Evolutionary conservation across 2,113 vertebrate species (phyloP).

Genomic region (Odocoileus virginianus): DNA sequence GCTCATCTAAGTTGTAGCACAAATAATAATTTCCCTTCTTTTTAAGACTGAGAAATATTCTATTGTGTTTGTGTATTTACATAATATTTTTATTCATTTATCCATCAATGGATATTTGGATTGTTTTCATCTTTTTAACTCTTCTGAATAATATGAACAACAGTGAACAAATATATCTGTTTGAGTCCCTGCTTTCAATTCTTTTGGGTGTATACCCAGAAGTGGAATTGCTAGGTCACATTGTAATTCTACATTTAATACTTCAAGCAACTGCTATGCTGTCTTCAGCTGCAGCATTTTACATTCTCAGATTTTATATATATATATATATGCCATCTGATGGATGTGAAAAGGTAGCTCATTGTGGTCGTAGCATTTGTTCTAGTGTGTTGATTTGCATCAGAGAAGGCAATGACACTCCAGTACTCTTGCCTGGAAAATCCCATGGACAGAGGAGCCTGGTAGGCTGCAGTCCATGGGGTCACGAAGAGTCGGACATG

Average conservation of each 20-base stretch:
- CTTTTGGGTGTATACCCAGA: not conserved
- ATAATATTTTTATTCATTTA: not conserved
- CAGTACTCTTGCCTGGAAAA: not conserved
- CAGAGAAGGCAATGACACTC: not conserved
- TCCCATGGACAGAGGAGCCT: not conserved
- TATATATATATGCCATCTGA: not conserved
- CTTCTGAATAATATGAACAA: not conserved
- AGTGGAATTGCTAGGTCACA: not conserved
- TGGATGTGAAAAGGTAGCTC: not conserved
- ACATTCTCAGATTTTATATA: not conserved
- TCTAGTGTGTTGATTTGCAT: not conserved
- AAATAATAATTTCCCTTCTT: not conserved
- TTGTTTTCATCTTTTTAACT: not conserved
- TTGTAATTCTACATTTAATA: not conserved
- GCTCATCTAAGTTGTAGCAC: not conserved
- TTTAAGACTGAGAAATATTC: not conserved
- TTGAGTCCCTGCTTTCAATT: not conserved
- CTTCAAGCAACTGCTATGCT: not conserved
- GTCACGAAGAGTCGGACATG: fast-evolving
- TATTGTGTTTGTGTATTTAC: not conserved
- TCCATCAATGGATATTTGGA: not conserved
- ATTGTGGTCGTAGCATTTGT: not conserved
- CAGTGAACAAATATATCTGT: not conserved
- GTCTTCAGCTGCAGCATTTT: not conserved
- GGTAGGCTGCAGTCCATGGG: not conserved